phyloP scores from a whole-genome alignment of 2,888 invertebrate species.

The Saturnia pavonia region DNA sequence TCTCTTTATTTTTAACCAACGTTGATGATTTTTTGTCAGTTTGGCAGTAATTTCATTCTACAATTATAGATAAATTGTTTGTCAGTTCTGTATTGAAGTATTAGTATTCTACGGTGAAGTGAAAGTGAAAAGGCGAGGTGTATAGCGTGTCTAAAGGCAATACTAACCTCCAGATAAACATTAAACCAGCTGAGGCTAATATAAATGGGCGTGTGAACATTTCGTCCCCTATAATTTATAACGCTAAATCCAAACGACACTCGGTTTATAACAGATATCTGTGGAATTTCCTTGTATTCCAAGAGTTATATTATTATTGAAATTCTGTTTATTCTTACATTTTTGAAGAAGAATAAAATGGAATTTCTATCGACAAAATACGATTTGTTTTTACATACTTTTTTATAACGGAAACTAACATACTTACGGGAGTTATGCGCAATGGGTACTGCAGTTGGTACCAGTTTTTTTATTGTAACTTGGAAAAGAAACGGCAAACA shows the following conservation, averaged over 20 bases:
- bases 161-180: constrained; percentile 6
- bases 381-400: no score
- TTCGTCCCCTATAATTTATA: constrained; percentile 10
- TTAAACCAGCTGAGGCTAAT: constrained; percentile 7
- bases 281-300: not conserved
- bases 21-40: no score
- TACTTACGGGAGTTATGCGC: no score
- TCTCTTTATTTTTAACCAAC: no score
- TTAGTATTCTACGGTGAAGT: not conserved
- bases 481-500: no score
- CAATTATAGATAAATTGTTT: not conserved
- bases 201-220: constrained; percentile 14
- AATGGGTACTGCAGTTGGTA: no score
- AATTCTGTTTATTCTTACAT: not conserved
- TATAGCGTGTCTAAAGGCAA: constrained; percentile 14
- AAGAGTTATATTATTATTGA: not conserved
- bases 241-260: not conserved
- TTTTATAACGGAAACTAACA: no score
- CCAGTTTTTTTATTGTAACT: no score
- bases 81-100: not conserved
- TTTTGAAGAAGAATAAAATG: no score
- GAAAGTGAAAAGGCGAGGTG: not conserved
- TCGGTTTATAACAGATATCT: constrained; percentile 4
- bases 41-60: no score
- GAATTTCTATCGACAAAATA: no score